Conservation (phyloP, 2,113 vertebrate genomes). For the Equus quagga region DNA sequence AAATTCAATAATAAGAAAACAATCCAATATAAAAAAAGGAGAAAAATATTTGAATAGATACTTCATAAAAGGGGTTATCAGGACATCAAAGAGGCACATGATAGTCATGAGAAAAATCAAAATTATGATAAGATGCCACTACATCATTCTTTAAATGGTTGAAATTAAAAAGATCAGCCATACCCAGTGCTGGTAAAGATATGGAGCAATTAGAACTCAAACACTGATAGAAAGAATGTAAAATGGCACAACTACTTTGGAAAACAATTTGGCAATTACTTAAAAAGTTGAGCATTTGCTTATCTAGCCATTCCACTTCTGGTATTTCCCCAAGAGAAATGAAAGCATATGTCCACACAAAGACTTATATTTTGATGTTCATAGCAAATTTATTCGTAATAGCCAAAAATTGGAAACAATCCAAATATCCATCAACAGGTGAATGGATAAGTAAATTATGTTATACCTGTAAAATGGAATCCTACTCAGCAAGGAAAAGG, state of each 20-base stretch:
- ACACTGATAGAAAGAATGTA: not conserved
- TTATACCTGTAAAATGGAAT: not conserved
- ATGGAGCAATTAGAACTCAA: not conserved
- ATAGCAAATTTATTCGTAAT: not conserved
- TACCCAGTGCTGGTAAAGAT: not conserved
- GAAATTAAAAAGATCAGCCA: not conserved
- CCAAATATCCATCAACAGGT: not conserved
- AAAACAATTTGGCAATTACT: not conserved
- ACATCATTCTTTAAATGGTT: not conserved
- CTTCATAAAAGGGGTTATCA: not conserved
- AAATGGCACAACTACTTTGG: not conserved
- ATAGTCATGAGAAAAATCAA: not conserved
- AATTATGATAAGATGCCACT: not conserved
- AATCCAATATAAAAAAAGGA: not conserved
- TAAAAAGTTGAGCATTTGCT: not conserved
- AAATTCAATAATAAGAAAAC: not conserved
- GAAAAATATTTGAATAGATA: not conserved
- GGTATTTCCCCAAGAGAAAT: slow-evolving; percentile 30
- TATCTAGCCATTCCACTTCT: not conserved
- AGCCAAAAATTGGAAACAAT: not conserved
- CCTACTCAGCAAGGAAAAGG: not conserved
- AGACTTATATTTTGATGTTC: not conserved
- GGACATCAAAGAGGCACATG: not conserved
- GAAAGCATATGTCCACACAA: not conserved
- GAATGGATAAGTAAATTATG: not conserved